A percentile compares a stretch with the other conserved stretches of the same genome.
These are phyloP conservation scores for Xerus rutilus DNA, from an alignment of 2,797 vertebrate species.

Conservation along the genomic window DNA sequence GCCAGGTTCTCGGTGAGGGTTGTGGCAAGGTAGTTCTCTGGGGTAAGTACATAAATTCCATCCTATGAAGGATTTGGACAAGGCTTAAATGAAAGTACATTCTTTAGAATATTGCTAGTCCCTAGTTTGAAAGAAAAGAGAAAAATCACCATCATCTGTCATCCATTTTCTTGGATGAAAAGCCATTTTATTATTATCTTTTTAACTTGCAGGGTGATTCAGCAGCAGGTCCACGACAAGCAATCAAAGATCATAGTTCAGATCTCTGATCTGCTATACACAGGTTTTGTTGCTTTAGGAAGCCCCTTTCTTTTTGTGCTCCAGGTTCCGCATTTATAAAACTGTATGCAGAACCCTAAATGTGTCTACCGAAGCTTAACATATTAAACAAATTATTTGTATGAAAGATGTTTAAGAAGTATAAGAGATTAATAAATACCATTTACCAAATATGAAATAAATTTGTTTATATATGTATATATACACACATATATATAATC, in stretches of 20 bases:
- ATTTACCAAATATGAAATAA: not conserved
- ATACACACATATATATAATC: not conserved
- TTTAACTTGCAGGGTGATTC: not conserved
- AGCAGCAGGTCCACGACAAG: not conserved
- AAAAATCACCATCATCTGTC: slow-evolving; percentile 17
- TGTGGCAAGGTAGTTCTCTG: not conserved
- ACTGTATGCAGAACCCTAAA: not conserved
- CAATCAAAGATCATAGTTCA: not conserved
- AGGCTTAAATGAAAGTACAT: not conserved
- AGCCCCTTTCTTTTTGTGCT: not conserved
- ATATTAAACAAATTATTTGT: not conserved
- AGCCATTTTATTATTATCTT: not conserved
- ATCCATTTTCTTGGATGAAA: not conserved
- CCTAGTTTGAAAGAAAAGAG: slow-evolving; percentile 10
- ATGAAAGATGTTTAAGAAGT: not conserved
- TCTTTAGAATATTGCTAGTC: not conserved
- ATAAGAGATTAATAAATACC: not conserved
- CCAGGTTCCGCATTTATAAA: not conserved
- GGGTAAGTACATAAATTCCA: not conserved
- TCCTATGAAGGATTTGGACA: not conserved
- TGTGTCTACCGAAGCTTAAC: not conserved
- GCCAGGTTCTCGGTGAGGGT: not conserved
- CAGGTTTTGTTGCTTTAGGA: not conserved
- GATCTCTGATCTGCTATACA: not conserved
- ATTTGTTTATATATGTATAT: not conserved